Base-by-base conservation (phyloP, 2,888 invertebrate species). In the Atrina japonica region DNA sequence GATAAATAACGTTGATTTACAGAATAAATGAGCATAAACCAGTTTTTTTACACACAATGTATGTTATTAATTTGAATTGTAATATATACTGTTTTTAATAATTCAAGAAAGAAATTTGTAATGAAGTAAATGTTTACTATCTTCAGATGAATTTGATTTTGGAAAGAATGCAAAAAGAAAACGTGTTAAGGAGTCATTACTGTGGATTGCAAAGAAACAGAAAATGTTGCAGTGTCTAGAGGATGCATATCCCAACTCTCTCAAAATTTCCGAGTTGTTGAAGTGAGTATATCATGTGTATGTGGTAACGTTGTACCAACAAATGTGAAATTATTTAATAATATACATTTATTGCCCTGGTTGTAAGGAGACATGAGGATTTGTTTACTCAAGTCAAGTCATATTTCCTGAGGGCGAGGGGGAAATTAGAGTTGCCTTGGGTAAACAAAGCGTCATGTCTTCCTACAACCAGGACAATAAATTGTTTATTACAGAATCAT, bases 161-260 rank as follows among this genome's bases (percentile, higher is more conserved):
- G 80, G 77, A 47, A 76, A 75, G 43, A 70, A 80, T n/a, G 82
- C 78, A 1, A 77, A 77, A 68, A 77, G 71, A 25, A 61, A 70
- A 16, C 78, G 82, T 18, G 66, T 86, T 9, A 81, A 79, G 63
- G 72, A 77, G 47, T 83, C 84, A 21, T 65, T 87, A 14, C 29
- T 88, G 63, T 88, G 88, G 86, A 65, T 87, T 59, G 85, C 85
- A 5, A 88, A 87, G 77, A 88, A 88, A 73, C 87, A 87, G 70
- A 80, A 82, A 58, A 86, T 89, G 77, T 58, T 88, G 27, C 81
- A 86, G 40, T 81, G 80, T 30, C 75, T 89, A 25, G 89, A 88
- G 66, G 88, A 88, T 58, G 86, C 85, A 6, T 89, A 87, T 61
- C 89, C 89, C 0, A 85, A 86, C 61, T 81, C 82, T 11, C 66